Conservation (phyloP, 2,113 vertebrate genomes). For the Taxidea taxus region DNA sequence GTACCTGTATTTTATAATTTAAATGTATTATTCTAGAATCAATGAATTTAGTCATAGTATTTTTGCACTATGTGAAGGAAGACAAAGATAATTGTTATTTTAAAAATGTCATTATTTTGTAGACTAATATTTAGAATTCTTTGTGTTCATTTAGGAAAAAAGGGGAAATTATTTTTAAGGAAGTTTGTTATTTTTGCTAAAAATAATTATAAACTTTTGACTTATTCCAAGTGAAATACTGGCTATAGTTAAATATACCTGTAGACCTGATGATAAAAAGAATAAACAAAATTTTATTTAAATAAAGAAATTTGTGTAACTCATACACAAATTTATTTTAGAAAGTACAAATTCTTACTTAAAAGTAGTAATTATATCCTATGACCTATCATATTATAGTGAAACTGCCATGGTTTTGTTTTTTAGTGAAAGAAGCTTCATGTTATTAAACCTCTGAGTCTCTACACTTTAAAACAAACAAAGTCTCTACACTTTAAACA, state of each 20-base stretch:
- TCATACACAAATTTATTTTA: neutral
- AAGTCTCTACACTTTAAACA: neutral
- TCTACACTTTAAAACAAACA: neutral
- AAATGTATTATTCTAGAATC: neutral
- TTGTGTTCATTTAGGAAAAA: neutral
- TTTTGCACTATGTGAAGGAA: neutral
- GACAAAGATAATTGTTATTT: neutral
- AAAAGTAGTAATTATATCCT: slow-evolving; percentile 18
- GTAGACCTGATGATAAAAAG: neutral
- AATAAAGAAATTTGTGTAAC: slow-evolving; percentile 16
- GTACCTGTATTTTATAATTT: slow-evolving; percentile 37
- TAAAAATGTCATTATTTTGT: neutral
- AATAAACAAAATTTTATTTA: neutral
- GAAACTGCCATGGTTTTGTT: neutral
- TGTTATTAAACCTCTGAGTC: neutral
- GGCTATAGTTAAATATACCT: neutral
- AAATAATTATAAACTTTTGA: neutral
- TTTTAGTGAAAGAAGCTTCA: neutral
- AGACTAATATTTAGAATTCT: neutral
- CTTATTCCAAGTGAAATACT: neutral
- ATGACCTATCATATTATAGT: neutral
- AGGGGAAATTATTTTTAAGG: neutral
- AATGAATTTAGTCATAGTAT: neutral
- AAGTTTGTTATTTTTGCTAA: slow-evolving; percentile 7
- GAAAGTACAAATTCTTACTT: neutral